A percentile compares a stretch with the other conserved stretches of the same genome.
These are phyloP conservation scores for Doryteuthis pealeii DNA, from an alignment of 1,140 invertebrate genomes.

Conservation along the genomic window DNA sequence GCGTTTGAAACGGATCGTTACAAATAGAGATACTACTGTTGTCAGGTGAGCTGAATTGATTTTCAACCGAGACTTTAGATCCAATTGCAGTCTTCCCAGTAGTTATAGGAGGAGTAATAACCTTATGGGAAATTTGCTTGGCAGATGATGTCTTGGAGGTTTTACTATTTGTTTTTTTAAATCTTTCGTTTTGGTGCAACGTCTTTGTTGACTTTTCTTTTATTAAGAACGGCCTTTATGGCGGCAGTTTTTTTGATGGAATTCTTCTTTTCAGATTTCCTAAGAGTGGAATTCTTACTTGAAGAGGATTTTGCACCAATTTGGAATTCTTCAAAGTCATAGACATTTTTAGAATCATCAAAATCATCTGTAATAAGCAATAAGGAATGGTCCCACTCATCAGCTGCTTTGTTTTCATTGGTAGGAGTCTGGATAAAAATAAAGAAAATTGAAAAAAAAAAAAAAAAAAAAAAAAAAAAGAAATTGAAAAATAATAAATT, in stretches of 20 bases:
- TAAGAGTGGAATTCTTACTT: neutral
- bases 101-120: too few species aligned
- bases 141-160: neutral
- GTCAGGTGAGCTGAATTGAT: too few species aligned
- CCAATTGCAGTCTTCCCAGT: too few species aligned
- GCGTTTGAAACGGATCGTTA: neutral
- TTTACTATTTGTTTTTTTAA: neutral
- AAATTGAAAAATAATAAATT: neutral
- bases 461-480: neutral
- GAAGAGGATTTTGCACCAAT: neutral
- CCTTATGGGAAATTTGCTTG: too few species aligned
- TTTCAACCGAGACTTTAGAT: too few species aligned
- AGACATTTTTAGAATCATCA: neutral
- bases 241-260: neutral
- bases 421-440: too few species aligned
- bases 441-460: too few species aligned
- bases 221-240: neutral
- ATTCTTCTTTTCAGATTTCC: neutral
- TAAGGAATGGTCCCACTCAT: neutral
- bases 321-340: slow-evolving; percentile 4
- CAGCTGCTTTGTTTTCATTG: too few species aligned
- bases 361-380: neutral
- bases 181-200: too few species aligned
- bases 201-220: neutral
- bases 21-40: too few species aligned